Conservation (phyloP, 2,888 invertebrate species). For the Bugula neritina region DNA sequence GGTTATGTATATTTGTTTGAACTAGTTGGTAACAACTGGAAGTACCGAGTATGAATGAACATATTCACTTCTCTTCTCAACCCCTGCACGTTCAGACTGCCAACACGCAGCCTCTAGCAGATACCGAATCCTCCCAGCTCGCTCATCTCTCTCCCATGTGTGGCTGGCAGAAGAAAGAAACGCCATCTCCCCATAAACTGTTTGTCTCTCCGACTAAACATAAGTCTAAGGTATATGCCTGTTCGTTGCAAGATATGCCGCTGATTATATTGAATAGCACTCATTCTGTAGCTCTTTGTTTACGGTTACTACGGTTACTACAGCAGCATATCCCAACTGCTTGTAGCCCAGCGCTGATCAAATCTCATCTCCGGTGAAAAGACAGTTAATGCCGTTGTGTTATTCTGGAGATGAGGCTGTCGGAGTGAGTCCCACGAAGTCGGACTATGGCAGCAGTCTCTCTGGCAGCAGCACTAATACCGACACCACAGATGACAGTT, state of each 20-base stretch:
- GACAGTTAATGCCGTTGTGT: background rate
- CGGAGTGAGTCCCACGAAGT: background rate
- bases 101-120: background rate
- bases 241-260: background rate
- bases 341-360: too few species aligned
- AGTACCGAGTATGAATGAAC: too few species aligned
- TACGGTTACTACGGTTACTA: too few species aligned
- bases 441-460: background rate
- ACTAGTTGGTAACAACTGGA: too few species aligned
- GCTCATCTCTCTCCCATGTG: conserved; percentile 15
- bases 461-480: background rate
- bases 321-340: background rate
- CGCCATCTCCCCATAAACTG: background rate
- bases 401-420: background rate
- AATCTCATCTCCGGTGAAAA: background rate
- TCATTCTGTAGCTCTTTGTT: too few species aligned
- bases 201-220: conserved; percentile 14
- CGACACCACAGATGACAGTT: background rate
- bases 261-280: background rate
- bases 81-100: background rate
- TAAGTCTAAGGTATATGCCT: background rate
- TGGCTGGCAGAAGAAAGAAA: conserved; percentile 16
- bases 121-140: background rate
- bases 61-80: too few species aligned
- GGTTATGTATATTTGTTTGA: too few species aligned